phyloP scores from a whole-genome alignment of 1,140 invertebrate species.

The Drosophila miranda region DNA sequence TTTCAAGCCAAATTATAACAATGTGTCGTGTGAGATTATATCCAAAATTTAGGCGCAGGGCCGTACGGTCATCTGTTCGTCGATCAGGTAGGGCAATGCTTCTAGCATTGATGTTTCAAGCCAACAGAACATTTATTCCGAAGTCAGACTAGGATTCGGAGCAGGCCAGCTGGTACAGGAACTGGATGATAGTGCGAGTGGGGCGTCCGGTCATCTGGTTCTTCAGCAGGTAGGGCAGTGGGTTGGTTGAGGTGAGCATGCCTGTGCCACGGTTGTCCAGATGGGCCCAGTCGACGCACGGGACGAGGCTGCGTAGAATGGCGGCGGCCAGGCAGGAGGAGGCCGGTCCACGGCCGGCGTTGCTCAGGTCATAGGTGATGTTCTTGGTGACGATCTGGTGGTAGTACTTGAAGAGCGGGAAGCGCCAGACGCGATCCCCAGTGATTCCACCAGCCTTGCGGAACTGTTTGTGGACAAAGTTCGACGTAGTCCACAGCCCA shows the following conservation, averaged over 20 bases:
- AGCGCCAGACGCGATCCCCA: conserved; percentile 94
- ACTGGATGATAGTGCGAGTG: conserved; percentile 85
- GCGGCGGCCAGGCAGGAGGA: conserved; percentile 87
- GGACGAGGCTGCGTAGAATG: conserved; percentile 86
- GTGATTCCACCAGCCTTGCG: conserved; percentile 86
- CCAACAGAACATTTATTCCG: conserved; percentile 77
- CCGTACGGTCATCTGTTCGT: too few relatives aligned
- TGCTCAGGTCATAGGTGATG: conserved; percentile 85
- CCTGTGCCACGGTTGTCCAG: conserved; percentile 88
- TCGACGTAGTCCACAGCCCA: conserved; percentile 90
- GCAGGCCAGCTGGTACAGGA: conserved; percentile 84
- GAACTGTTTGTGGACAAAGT: conserved; percentile 85
- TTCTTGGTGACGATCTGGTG: conserved; percentile 85
- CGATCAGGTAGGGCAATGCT: too few relatives aligned
- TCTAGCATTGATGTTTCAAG: too few relatives aligned
- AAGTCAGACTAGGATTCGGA: conserved; percentile 18
- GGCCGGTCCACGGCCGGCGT: conserved; percentile 83
- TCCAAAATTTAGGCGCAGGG: conserved; percentile 73
- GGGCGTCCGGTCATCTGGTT: conserved; percentile 85
- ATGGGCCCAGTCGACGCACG: conserved; percentile 86
- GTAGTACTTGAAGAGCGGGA: conserved; percentile 93
- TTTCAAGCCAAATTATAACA: conserved; percentile 40
- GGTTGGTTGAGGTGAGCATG: conserved; percentile 83
- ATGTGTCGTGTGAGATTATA: not conserved
- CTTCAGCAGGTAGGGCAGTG: conserved; percentile 85